Evolutionary conservation across 2,888 invertebrate genomes (phyloP).

Genomic region (Dioctria rufipes): DNA sequence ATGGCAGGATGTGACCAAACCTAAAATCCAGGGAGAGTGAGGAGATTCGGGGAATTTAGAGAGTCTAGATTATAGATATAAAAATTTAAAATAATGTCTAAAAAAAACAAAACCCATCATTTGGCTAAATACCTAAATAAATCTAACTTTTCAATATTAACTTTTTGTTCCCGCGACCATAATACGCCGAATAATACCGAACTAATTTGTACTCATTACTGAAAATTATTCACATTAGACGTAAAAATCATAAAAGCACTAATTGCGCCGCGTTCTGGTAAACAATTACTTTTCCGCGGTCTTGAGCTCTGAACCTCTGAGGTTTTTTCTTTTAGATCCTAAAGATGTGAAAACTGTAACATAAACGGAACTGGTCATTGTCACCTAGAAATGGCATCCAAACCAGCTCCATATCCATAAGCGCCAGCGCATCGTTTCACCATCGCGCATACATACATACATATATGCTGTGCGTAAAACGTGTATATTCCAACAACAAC

Average conservation of each 20-base stretch:
- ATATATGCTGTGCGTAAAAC: conserved; percentile 11
- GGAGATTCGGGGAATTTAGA: too few species aligned
- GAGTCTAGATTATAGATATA: too few species aligned
- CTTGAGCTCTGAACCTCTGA: conserved; percentile 20
- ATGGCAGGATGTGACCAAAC: too few species aligned
- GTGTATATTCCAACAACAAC: background rate
- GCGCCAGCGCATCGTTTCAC: conserved; percentile 1
- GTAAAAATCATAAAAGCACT: background rate
- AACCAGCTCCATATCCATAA: conserved; percentile 21
- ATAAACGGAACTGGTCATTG: conserved; percentile 43
- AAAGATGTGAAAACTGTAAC: conserved; percentile 41
- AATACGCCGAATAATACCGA: background rate
- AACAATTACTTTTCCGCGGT: conserved; percentile 15
- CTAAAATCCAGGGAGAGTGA: too few species aligned
- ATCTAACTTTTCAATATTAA: too few species aligned
- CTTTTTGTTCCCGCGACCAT: too few species aligned
- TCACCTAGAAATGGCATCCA: conserved; percentile 31
- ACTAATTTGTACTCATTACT: too few species aligned
- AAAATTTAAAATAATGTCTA: too few species aligned
- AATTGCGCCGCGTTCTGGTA: background rate
- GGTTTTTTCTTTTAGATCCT: conserved; percentile 12
- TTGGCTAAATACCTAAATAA: too few species aligned
- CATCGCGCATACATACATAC: background rate
- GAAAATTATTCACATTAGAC: too few species aligned
- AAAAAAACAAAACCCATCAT: too few species aligned